Evolutionary conservation across 2,888 invertebrate species (phyloP).

Genomic region (Oscheius sp.): DNA sequence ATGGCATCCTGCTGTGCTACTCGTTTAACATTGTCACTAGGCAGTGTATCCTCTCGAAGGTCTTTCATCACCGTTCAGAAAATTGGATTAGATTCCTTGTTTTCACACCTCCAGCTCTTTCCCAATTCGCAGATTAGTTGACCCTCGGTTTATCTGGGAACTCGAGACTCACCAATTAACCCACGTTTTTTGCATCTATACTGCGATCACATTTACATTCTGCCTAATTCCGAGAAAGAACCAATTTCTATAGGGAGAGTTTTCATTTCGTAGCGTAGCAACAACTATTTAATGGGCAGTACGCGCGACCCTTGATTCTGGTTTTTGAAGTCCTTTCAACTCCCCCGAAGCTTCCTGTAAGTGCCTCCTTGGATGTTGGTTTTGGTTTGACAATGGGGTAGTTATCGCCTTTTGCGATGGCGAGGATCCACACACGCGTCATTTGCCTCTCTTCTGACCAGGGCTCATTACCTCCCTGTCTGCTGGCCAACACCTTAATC

Average conservation of each 20-base stretch:
- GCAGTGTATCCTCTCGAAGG: slow-evolving; percentile 4
- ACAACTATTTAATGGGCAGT: not conserved
- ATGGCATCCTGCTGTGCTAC: slow-evolving; percentile 17
- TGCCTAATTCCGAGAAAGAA: not conserved
- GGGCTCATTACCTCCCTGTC: slow-evolving; percentile 26
- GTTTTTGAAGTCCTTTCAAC: not conserved
- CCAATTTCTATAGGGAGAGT: not conserved
- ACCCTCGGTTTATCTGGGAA: too few species aligned
- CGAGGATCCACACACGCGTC: slow-evolving; percentile 24
- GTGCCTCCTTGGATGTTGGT: slow-evolving; percentile 28
- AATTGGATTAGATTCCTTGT: slow-evolving; percentile 2
- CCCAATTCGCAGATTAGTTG: not conserved
- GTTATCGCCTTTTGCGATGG: slow-evolving; percentile 23
- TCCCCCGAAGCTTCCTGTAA: too few species aligned
- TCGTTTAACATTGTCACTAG: slow-evolving; percentile 15
- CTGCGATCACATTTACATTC: too few species aligned
- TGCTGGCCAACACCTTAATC: slow-evolving; percentile 24
- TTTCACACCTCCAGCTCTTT: slow-evolving; percentile 3
- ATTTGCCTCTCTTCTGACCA: slow-evolving; percentile 21
- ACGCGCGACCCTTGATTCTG: not conserved
- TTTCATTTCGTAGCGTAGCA: not conserved
- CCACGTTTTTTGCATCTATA: not conserved
- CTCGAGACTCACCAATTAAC: not conserved
- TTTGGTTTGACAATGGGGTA: slow-evolving; percentile 27
- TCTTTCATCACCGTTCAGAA: slow-evolving; percentile 13